Conservation (phyloP, 2,797 vertebrate genomes). For the Hydrocynus forskahlii region DNA sequence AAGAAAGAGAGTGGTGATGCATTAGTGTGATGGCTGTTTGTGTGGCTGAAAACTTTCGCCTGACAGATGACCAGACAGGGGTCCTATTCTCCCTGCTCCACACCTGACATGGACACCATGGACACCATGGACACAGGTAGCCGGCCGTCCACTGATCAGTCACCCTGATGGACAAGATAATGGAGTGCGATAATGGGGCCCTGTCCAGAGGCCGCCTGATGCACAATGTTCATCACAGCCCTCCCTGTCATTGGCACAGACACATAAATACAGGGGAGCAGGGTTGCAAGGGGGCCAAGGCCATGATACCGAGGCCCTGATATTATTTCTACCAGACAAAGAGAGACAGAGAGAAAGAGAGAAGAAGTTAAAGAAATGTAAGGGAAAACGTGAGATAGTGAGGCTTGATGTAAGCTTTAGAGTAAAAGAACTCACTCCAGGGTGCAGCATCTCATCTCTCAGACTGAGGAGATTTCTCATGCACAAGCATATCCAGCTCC, state of each 20-base stretch:
- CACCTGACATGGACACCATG: conserved; percentile 33
- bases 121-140: conserved; percentile 45
- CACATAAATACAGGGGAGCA: conserved; percentile 58
- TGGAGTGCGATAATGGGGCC: conserved; percentile 58
- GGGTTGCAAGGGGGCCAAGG: conserved; percentile 42
- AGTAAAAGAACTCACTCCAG: neutral
- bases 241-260: conserved; percentile 51
- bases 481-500: too few species aligned
- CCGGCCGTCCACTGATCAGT: conserved; percentile 42
- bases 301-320: conserved; percentile 22
- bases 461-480: conserved; percentile 14
- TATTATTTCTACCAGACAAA: too few species aligned
- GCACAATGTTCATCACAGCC: conserved; percentile 52
- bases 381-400: too few species aligned
- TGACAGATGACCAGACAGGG: conserved; percentile 31
- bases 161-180: conserved; percentile 61
- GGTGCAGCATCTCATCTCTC: conserved; percentile 51
- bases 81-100: conserved; percentile 33
- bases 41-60: conserved; percentile 28
- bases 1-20: neutral
- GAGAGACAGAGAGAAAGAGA: too few species aligned
- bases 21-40: conserved; percentile 6
- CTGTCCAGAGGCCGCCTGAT: conserved; percentile 39
- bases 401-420: too few species aligned
- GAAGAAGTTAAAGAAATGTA: too few species aligned